Conservation (phyloP, 2,797 vertebrate genomes). For the Pseudochromis fuscus region DNA sequence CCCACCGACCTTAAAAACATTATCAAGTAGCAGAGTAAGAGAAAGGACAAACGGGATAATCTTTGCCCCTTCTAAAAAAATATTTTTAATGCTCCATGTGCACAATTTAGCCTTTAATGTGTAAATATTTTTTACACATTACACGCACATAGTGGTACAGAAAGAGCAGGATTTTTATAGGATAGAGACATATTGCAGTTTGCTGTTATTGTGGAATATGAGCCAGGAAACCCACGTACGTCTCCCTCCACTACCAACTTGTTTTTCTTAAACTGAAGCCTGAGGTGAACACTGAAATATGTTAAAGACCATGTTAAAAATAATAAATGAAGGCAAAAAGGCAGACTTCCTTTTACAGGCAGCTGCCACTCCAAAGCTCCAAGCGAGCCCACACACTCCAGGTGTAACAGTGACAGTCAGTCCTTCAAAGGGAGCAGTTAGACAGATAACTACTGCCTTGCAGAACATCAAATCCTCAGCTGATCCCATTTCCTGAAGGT, state of each 20-base stretch:
- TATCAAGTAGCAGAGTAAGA: too few relatives aligned
- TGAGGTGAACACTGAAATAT: conserved; percentile 44
- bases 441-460: conserved; percentile 73
- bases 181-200: conserved; percentile 19
- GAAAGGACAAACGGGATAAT: too few relatives aligned
- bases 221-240: neutral
- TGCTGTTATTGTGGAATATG: neutral
- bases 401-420: conserved; percentile 74
- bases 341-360: conserved; percentile 62
- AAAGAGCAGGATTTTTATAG: conserved; percentile 11
- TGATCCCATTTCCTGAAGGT: conserved; percentile 79
- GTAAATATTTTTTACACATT: neutral
- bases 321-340: conserved; percentile 16
- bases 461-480: conserved; percentile 71
- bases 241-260: conserved; percentile 15
- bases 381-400: conserved; percentile 50
- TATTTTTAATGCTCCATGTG: too few relatives aligned
- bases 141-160: conserved; percentile 18
- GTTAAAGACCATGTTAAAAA: conserved; percentile 45
- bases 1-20: too few relatives aligned
- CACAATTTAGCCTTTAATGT: too few relatives aligned
- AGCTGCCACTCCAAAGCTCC: conserved; percentile 56
- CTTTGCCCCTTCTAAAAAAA: too few relatives aligned
- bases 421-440: conserved; percentile 74
- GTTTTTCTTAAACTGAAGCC: conserved; percentile 55